These are phyloP conservation scores for Polietes domitor DNA, from an alignment of 2,888 invertebrate genomes.

Conservation along the genomic window DNA sequence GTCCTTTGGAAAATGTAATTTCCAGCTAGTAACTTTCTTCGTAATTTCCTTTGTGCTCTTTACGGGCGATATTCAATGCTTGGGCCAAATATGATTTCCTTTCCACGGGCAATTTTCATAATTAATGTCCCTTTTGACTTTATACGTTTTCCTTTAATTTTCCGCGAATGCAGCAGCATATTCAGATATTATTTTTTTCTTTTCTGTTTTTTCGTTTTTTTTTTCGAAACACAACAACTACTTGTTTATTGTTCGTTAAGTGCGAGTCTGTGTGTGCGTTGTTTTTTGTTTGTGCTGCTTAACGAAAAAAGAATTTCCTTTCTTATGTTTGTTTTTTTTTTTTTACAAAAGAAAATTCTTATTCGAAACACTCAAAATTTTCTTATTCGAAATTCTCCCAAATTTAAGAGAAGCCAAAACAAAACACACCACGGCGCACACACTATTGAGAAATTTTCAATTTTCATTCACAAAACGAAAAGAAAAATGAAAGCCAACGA, in stretches of 20 bases:
- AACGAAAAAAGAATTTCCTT: conserved; percentile 31
- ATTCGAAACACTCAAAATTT: conserved; percentile 2
- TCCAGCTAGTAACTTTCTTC: too few relatives aligned
- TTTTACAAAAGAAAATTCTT: conserved; percentile 54
- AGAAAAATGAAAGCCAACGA: not conserved
- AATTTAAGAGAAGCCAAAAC: not conserved
- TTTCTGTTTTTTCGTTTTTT: not conserved
- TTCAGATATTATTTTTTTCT: not conserved
- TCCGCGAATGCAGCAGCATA: not conserved
- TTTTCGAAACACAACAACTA: conserved; percentile 59
- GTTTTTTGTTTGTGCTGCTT: conserved; percentile 7
- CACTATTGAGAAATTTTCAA: not conserved
- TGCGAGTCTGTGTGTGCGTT: conserved; percentile 13
- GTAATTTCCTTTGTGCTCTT: too few relatives aligned
- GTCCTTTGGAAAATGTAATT: too few relatives aligned
- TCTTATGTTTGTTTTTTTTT: too few relatives aligned
- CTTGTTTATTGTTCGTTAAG: conserved; percentile 61
- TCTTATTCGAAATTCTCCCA: conserved; percentile 11
- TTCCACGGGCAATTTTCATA: too few relatives aligned
- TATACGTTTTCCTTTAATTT: too few relatives aligned
- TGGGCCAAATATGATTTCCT: too few relatives aligned
- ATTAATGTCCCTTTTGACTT: too few relatives aligned
- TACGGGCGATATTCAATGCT: too few relatives aligned
- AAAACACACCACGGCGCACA: not conserved
- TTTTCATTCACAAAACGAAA: not conserved